Evolutionary conservation across 2,797 vertebrate species (phyloP), one percentile per base, ranked within the genome.

Genomic region (Pseudomugil tenellus): DNA sequence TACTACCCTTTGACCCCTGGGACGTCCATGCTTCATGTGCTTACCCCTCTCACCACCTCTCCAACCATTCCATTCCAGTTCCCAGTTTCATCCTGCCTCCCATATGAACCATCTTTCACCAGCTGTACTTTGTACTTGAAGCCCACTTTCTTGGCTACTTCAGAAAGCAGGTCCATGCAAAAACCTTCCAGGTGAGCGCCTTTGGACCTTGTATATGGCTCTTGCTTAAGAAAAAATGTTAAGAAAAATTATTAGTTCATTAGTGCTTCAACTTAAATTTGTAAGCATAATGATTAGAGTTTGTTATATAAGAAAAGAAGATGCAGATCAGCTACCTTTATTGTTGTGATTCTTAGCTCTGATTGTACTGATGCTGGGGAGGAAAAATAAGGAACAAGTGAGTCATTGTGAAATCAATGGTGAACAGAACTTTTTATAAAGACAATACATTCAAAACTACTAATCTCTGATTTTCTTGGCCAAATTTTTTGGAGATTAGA

Each of bases 61-160:
- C 96, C 96, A 12, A 97, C 92, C 95, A 97, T 96, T 21, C 96
- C 96, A 0, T 91, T 95, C 96, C 96, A 97, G 87, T 87, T 93
- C 14, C 95, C 95, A 0, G 37, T 89, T 17, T 95, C 84, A 0
- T 94, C 87, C 72, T 93, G 54, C 0, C 92, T 64, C 0, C 96
- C 96, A 0, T 96, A 97, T 1, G 76, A 86, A 11, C 91, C 79
- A 0, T 97, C 96, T 28, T 93, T 94, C 71, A 97, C 96, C 74
- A 96, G 87, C 37, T 93, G 91, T 34, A 97, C 91, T 28, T 79
- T 94, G 85, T 96, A 97, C 70, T 86, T 93, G 86, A 97, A 96
- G 81, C 93, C 93, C 37, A 97, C 59, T 81, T 93, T 95, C 3
- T 92, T 92, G 10, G 95, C 89, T 0, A 97, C 81, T 19, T 95